Evolutionary conservation across 2,113 vertebrate genomes (phyloP).

Genomic region (Acrocephalus arundinaceus): DNA sequence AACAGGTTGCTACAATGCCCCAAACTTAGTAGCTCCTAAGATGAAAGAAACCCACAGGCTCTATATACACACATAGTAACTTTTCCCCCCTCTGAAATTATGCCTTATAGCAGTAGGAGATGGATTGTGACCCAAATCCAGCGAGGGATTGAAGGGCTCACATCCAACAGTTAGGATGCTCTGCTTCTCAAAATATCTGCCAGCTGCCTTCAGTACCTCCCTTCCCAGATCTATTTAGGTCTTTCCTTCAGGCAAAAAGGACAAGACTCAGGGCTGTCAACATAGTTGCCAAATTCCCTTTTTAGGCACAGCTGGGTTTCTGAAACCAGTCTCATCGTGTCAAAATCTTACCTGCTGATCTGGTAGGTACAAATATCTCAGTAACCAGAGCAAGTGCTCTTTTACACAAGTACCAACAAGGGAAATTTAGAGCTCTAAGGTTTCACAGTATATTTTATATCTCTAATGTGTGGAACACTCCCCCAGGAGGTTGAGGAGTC

Average conservation of each 20-base stretch:
- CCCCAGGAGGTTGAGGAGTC: neutral
- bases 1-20: neutral
- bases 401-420: neutral
- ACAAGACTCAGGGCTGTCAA: neutral
- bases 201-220: neutral
- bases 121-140: conserved; percentile 4
- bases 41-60: neutral
- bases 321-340: neutral
- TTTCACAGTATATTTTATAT: neutral
- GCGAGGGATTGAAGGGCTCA: neutral
- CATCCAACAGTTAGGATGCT: neutral
- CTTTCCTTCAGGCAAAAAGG: conserved; percentile 6
- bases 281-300: neutral
- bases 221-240: neutral
- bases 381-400: neutral
- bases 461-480: neutral
- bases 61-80: neutral
- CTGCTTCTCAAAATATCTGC: conserved; percentile 17
- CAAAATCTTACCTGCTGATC: neutral
- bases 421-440: neutral
- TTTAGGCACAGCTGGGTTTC: neutral
- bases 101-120: neutral
- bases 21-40: neutral
- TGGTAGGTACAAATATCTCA: neutral
- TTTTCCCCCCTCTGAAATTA: neutral